Evolutionary conservation across 2,888 invertebrate genomes (phyloP).

Genomic region (Lepidochitona cinerea): DNA sequence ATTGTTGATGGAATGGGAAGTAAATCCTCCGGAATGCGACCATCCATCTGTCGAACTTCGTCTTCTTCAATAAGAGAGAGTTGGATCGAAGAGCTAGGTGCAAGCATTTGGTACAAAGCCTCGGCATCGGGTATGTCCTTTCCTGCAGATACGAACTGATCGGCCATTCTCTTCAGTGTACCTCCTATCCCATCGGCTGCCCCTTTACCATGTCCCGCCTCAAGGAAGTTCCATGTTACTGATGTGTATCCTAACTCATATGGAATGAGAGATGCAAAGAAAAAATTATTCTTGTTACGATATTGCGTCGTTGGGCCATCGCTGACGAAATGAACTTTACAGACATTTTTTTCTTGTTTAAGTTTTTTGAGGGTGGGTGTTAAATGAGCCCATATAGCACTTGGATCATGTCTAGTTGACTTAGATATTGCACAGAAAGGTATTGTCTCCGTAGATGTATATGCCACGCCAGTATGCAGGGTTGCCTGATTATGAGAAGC

Average conservation of each 20-base stretch:
- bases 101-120: neutral
- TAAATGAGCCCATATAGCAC: constrained; percentile 69
- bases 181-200: constrained; percentile 62
- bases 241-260: constrained; percentile 15
- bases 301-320: constrained; percentile 66
- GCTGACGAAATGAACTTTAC: constrained; percentile 31
- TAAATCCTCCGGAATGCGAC: too few species aligned
- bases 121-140: constrained; percentile 21
- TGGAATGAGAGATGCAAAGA: constrained; percentile 37
- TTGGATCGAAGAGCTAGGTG: too few species aligned
- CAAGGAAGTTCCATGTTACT: constrained; percentile 62
- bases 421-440: constrained; percentile 57
- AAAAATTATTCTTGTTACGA: constrained; percentile 66
- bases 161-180: constrained; percentile 48
- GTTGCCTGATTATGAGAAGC: constrained; percentile 26
- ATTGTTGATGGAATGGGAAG: too few species aligned
- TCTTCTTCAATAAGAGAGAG: too few species aligned
- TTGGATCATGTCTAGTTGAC: constrained; percentile 59
- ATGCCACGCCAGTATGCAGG: constrained; percentile 30
- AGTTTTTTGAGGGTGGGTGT: constrained; percentile 43
- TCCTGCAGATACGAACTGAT: constrained; percentile 29
- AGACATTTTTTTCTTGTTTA: constrained; percentile 6
- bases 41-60: too few species aligned
- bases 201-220: constrained; percentile 66
- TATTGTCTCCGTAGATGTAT: constrained; percentile 4